Conservation (phyloP, 2,113 vertebrate species). For the Tragelaphus strepsiceros region DNA sequence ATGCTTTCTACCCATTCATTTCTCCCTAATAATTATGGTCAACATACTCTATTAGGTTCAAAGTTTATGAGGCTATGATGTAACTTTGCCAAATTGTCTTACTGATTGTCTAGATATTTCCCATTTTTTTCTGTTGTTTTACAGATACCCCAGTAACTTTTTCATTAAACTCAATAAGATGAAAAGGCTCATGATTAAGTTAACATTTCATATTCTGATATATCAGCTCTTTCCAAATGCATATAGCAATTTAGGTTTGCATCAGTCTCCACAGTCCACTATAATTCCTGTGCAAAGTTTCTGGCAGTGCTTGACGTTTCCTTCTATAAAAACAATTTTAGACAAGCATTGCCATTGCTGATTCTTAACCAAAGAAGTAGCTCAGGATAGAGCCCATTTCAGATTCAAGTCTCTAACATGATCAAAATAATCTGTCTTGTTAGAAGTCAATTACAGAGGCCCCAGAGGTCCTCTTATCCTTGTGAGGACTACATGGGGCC, state of each 20-base stretch:
- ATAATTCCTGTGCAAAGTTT: constrained; percentile 26
- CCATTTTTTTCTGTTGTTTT: neutral
- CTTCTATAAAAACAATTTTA: constrained; percentile 39
- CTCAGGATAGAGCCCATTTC: constrained; percentile 26
- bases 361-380: constrained; percentile 7
- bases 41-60: neutral
- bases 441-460: constrained; percentile 51
- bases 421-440: constrained; percentile 54
- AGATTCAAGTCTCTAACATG: constrained; percentile 24
- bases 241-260: neutral
- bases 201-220: neutral
- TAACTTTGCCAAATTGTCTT: neutral
- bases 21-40: neutral
- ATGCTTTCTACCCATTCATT: neutral
- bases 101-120: neutral
- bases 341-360: neutral
- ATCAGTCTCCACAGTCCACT: neutral
- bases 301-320: constrained; percentile 34
- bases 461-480: constrained; percentile 34
- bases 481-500: constrained; percentile 12
- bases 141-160: neutral
- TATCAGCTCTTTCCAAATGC: neutral
- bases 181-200: neutral
- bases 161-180: neutral
- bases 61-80: neutral